Base-by-base conservation (phyloP, 2,113 vertebrate species). In the Myiagra hebetior region DNA sequence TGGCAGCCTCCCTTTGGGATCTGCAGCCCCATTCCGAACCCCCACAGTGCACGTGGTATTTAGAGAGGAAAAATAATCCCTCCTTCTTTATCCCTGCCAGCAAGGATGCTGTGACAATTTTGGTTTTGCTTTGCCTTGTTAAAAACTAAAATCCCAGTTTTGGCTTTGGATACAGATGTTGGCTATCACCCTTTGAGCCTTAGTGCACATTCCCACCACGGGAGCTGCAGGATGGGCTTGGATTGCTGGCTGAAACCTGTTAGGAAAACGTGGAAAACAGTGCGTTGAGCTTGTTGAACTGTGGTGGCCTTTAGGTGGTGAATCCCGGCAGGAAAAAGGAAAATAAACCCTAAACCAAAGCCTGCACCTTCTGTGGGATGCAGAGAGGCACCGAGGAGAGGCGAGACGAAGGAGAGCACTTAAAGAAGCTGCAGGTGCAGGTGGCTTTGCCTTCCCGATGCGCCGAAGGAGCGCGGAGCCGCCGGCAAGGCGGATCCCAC, bases 381-480 rank as follows among this genome's bases (percentile, higher is more conserved):
- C 41, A 75, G 50, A 74, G 93, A 47, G 70, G 50, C 9, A 21
- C 73, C 1, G 46, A 59, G 47, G 49, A 47, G 47, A 41, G 89
- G 52, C 33, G 30, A 57, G 67, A 23, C 1, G 1, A 37, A 82
- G 91, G 37, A 6, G 60, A 81, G 85, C 77, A 10, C 85, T 81
- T 42, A 2, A 62, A 57, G 92, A 56, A 62, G 68, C 80, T 22
- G 93, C 41, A 35, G 82, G 85, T 53, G 87, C 83, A 44, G 75
- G 94, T 56, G 89, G 90, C 80, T 96, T 63, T 72, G 82, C 87
- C 90, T 88, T 60, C 85, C 85, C 13, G 44, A 64, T 13, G 73
- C 2, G 10, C 49, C 69, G 5, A 21, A 69, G 78, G 50, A 73
- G 72, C 41, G 3, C 1, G 12, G 67, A 75, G 84, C 80, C n/a